Percentiles rank a stretch among this genome's conserved stretches.
phyloP scores from a whole-genome alignment of 2,888 invertebrate species.

The Encarsia formosa region DNA sequence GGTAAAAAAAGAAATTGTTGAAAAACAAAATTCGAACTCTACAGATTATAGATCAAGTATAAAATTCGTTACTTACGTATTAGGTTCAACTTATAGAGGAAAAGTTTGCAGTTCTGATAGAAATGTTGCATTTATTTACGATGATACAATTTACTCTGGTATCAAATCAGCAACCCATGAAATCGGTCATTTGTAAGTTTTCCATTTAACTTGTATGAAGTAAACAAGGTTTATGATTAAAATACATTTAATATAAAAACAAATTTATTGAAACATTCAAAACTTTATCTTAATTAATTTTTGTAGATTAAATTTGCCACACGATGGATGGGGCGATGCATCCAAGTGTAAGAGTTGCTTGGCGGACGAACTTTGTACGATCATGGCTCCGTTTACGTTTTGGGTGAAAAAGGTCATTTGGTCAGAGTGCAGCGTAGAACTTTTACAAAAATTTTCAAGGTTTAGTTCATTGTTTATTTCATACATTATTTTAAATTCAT shows the following conservation, averaged over 20 bases:
- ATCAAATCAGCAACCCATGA: background rate
- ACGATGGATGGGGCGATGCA: background rate
- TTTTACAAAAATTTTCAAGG: background rate
- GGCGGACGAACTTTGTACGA: background rate
- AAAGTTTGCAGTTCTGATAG: background rate
- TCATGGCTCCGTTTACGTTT: background rate
- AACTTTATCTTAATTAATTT: background rate
- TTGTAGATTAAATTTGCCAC: background rate
- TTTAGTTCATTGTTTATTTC: too few species aligned
- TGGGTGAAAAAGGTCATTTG: background rate
- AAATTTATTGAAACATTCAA: too few species aligned
- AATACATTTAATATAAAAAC: too few species aligned
- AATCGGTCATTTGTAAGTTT: background rate
- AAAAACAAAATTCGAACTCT: too few species aligned
- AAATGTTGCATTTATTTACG: background rate
- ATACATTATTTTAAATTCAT: too few species aligned
- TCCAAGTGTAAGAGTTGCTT: background rate
- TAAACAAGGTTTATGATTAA: too few species aligned
- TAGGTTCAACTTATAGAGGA: background rate
- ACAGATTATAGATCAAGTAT: too few species aligned
- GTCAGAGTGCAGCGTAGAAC: background rate
- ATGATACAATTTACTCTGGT: background rate
- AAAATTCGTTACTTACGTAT: background rate
- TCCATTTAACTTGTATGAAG: too few species aligned
- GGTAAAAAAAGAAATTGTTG: too few species aligned